These are phyloP conservation scores for Athalia cordata DNA, from an alignment of 2,888 invertebrate species.

Conservation along the genomic window DNA sequence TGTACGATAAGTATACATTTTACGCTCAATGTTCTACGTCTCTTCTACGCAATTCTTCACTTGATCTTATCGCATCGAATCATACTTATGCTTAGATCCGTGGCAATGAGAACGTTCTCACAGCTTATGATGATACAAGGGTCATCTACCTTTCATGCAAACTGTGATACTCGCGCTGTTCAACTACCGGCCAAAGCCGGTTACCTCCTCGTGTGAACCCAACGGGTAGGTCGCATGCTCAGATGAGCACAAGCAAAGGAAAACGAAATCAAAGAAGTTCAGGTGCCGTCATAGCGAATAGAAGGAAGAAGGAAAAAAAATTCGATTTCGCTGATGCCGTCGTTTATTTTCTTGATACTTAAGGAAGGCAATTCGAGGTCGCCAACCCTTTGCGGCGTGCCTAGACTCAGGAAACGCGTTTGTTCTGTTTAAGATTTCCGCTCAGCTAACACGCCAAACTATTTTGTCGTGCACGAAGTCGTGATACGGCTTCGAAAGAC, in stretches of 20 bases:
- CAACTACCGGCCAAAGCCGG: slow-evolving; percentile 1
- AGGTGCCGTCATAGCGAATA: neutral
- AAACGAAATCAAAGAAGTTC: slow-evolving; percentile 28
- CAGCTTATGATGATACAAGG: slow-evolving; percentile 8
- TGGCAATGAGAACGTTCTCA: slow-evolving; percentile 42
- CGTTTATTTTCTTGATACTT: no score
- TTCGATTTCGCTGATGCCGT: no score
- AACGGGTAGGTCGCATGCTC: neutral
- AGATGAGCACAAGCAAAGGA: neutral
- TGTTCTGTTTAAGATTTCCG: slow-evolving; percentile 28
- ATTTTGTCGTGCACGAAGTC: slow-evolving; percentile 19
- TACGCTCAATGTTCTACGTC: no score
- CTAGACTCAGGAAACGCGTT: slow-evolving; percentile 25
- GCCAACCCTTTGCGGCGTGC: slow-evolving; percentile 20
- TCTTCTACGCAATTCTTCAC: neutral
- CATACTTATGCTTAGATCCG: slow-evolving; percentile 12
- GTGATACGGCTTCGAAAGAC: neutral
- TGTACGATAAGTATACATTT: neutral
- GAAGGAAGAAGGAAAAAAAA: no score
- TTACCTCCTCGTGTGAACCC: slow-evolving; percentile 9
- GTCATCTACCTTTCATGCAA: slow-evolving; percentile 39
- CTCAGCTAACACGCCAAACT: neutral
- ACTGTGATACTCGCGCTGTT: slow-evolving; percentile 30
- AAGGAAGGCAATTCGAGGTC: neutral
- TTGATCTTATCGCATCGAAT: slow-evolving; percentile 33